These are phyloP conservation scores for Melanocharis versteri DNA, from an alignment of 2,113 vertebrate genomes.

Conservation along the genomic window DNA sequence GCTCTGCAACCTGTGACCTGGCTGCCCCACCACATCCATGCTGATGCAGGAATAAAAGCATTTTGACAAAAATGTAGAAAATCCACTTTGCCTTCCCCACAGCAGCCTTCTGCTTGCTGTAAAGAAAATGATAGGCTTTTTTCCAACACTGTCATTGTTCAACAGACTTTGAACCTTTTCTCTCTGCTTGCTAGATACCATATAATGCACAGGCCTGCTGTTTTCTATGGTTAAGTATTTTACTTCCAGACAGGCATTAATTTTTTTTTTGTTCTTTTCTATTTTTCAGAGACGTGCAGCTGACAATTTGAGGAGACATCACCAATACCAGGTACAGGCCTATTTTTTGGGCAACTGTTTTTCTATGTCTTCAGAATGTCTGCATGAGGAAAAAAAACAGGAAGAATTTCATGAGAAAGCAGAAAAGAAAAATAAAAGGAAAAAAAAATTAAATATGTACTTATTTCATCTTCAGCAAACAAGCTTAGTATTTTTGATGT, in stretches of 20 bases:
- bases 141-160: not conserved
- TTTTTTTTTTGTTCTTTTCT: not conserved
- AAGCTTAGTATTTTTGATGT: not conserved
- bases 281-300: constrained; percentile 86
- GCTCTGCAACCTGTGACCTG: not conserved
- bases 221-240: not conserved
- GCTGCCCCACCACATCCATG: not conserved
- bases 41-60: not conserved
- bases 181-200: not conserved
- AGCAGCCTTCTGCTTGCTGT: not conserved
- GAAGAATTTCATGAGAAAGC: not conserved
- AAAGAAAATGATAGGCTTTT: not conserved
- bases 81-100: not conserved
- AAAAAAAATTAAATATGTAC: not conserved
- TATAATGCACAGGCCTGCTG: not conserved
- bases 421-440: not conserved
- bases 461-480: not conserved
- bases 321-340: constrained; percentile 89
- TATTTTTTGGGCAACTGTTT: not conserved
- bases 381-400: fast-evolving
- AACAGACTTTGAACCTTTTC: not conserved
- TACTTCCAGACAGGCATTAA: not conserved
- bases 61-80: not conserved
- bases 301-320: constrained; percentile 87
- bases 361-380: not conserved